Evolutionary conservation across 2,797 vertebrate genomes (phyloP).

Genomic region (Hirundo rustica): DNA sequence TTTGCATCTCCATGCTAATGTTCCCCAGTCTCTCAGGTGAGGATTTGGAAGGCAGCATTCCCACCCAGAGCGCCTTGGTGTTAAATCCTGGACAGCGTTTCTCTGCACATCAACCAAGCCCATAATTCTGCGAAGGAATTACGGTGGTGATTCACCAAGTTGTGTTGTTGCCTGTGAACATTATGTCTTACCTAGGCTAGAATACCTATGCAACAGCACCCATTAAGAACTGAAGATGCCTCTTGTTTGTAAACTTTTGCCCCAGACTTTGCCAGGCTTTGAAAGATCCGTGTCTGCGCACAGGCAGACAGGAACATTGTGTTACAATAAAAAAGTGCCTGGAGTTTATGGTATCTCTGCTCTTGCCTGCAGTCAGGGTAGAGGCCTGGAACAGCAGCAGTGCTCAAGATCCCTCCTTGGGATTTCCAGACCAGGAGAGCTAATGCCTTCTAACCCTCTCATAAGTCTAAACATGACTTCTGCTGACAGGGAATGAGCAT

Average conservation of each 20-base stretch:
- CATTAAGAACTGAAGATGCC: neutral
- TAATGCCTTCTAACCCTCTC: neutral
- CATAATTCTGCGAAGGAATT: neutral
- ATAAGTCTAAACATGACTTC: slow-evolving; percentile 24
- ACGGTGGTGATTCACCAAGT: slow-evolving; percentile 1
- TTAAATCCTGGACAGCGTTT: neutral
- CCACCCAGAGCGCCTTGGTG: neutral
- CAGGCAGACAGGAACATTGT: fast-evolving
- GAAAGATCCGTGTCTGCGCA: fast-evolving
- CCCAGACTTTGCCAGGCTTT: neutral
- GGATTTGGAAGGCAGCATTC: neutral
- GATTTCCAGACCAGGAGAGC: neutral
- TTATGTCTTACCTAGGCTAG: neutral
- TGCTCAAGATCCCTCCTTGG: neutral
- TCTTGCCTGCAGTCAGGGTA: neutral
- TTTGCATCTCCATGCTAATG: neutral
- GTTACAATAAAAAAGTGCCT: neutral
- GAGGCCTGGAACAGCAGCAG: neutral
- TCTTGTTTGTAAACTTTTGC: neutral
- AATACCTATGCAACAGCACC: neutral
- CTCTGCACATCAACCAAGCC: neutral
- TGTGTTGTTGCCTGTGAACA: neutral
- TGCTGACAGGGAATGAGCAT: slow-evolving; percentile 28
- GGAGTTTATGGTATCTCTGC: neutral
- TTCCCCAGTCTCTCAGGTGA: neutral